A percentile compares a stretch with the other conserved stretches of the same genome.
These are phyloP conservation scores for Meteorus cinctellus DNA, from an alignment of 2,888 invertebrate genomes.

Conservation along the genomic window DNA sequence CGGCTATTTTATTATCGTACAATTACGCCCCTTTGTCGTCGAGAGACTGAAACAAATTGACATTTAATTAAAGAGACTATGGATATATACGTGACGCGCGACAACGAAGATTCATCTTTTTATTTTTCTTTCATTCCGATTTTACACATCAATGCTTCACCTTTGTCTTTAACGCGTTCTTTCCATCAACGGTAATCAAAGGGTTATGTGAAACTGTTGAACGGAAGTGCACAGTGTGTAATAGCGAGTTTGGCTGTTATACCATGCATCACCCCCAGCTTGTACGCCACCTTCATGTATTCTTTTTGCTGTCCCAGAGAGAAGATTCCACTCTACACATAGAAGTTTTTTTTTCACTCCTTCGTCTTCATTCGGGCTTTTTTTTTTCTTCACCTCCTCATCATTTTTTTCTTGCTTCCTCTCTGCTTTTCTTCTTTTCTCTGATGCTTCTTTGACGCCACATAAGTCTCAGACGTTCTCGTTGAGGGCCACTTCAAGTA, in stretches of 20 bases:
- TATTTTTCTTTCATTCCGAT: slow-evolving; percentile 3
- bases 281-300: not conserved
- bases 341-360: slow-evolving; percentile 2
- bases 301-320: not conserved
- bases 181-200: slow-evolving; percentile 21
- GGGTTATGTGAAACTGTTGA: not conserved
- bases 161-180: slow-evolving; percentile 12
- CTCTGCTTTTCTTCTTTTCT: not conserved
- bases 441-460: not conserved
- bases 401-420: not conserved
- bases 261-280: not conserved
- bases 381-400: not conserved
- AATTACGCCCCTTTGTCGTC: slow-evolving; percentile 32
- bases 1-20: slow-evolving; percentile 31
- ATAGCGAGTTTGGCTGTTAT: slow-evolving; percentile 13
- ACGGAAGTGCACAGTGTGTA: slow-evolving; percentile 11
- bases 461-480: slow-evolving; percentile 1
- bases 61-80: slow-evolving; percentile 33
- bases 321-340: slow-evolving; percentile 4
- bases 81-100: slow-evolving; percentile 20
- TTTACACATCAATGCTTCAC: not conserved
- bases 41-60: slow-evolving; percentile 18
- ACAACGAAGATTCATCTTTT: slow-evolving; percentile 22
- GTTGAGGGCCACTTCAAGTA: slow-evolving; percentile 1
- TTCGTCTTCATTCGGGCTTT: not conserved